These are phyloP conservation scores for Acanthacorydalis orientalis DNA, from an alignment of 2,888 invertebrate species.

Conservation along the genomic window DNA sequence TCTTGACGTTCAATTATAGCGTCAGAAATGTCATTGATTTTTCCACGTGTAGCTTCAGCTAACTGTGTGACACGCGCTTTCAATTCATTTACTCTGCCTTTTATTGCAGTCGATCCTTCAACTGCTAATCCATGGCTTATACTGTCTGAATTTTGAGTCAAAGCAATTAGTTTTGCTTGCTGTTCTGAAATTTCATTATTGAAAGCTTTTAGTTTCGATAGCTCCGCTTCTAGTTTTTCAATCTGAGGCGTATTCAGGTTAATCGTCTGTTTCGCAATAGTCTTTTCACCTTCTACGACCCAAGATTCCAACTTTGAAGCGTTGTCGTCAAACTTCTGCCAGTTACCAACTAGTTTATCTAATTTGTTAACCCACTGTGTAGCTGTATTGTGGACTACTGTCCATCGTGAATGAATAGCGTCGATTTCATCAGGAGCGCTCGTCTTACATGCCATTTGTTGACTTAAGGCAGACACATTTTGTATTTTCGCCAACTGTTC, in stretches of 20 bases:
- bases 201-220: conserved; percentile 59
- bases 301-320: conserved; percentile 62
- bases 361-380: conserved; percentile 62
- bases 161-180: conserved; percentile 61
- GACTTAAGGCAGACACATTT: conserved; percentile 53
- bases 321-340: conserved; percentile 68
- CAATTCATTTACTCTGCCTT: conserved; percentile 53
- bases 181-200: conserved; percentile 76
- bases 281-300: conserved; percentile 50
- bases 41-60: conserved; percentile 56
- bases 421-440: conserved; percentile 73
- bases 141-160: conserved; percentile 66
- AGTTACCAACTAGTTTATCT: conserved; percentile 60
- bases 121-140: conserved; percentile 61
- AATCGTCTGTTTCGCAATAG: conserved; percentile 36
- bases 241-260: conserved; percentile 53
- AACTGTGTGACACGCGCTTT: conserved; percentile 58
- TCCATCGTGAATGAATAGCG: conserved; percentile 67
- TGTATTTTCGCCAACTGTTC: conserved; percentile 58
- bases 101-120: conserved; percentile 56
- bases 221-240: conserved; percentile 57
- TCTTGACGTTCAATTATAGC: conserved; percentile 69
- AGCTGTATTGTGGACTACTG: conserved; percentile 65
- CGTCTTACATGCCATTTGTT: conserved; percentile 57
- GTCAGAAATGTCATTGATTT: conserved; percentile 67